Evolutionary conservation across 2,797 vertebrate species (phyloP).

Genomic region (Thalassophryne amazonica): DNA sequence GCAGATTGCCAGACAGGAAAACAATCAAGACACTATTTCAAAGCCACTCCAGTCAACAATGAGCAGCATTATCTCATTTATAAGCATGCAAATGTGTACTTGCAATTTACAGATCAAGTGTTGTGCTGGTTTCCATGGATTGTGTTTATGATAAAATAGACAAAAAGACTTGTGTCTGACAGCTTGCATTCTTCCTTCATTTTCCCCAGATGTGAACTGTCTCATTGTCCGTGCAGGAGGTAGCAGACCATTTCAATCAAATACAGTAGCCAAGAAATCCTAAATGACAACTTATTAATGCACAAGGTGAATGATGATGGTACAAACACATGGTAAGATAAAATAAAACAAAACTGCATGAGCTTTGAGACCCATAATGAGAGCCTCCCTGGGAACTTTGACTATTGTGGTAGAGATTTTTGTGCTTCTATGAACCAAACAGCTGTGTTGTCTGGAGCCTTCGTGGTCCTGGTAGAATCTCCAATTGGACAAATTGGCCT

Average conservation of each 20-base stretch:
- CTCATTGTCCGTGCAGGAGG: background rate
- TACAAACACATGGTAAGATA: too few relatives aligned
- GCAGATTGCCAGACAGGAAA: slow-evolving; percentile 50
- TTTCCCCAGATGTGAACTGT: slow-evolving; percentile 11
- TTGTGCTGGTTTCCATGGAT: slow-evolving; percentile 56
- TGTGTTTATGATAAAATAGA: slow-evolving; percentile 53
- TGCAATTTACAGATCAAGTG: slow-evolving; percentile 32
- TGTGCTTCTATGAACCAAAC: too few relatives aligned
- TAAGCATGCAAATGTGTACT: slow-evolving; percentile 48
- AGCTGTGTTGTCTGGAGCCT: too few relatives aligned
- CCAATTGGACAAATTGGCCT: too few relatives aligned
- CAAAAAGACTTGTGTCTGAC: slow-evolving; percentile 13
- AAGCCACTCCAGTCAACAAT: slow-evolving; percentile 43
- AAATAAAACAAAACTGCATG: too few relatives aligned
- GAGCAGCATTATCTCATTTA: slow-evolving; percentile 57
- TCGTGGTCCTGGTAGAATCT: too few relatives aligned
- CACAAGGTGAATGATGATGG: too few relatives aligned
- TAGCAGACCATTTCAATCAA: background rate
- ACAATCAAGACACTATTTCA: slow-evolving; percentile 70
- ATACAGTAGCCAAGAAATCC: background rate
- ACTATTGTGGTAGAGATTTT: too few relatives aligned
- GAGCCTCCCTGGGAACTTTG: too few relatives aligned
- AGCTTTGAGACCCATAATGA: too few relatives aligned
- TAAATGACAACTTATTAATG: too few relatives aligned
- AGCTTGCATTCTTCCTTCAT: slow-evolving; percentile 19